Conservation (phyloP, 2,797 vertebrate species). For the Rhabdophis nuchalis region DNA sequence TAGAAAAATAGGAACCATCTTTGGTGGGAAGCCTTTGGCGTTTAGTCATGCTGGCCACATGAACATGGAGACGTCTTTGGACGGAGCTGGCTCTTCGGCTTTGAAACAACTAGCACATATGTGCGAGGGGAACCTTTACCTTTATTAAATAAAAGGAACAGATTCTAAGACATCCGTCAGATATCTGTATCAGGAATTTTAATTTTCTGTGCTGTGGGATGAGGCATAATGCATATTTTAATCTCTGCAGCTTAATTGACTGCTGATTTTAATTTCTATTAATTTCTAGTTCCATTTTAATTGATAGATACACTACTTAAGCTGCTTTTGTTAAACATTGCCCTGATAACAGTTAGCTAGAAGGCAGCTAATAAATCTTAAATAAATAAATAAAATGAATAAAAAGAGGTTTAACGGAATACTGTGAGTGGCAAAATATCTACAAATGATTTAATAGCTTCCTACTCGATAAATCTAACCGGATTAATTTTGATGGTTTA, state of each 20-base stretch:
- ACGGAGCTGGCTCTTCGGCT: too few relatives aligned
- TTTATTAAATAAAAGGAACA: background rate
- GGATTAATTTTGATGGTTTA: slow-evolving; percentile 29
- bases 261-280: background rate
- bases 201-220: background rate
- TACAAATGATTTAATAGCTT: slow-evolving; percentile 25
- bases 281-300: background rate
- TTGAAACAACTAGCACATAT: too few relatives aligned
- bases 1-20: too few relatives aligned
- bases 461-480: slow-evolving; percentile 18
- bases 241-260: background rate
- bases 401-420: slow-evolving; percentile 17
- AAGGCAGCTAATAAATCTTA: background rate
- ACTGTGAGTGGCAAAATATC: background rate
- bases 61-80: too few relatives aligned
- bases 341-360: background rate
- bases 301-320: background rate
- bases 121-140: too few relatives aligned
- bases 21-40: too few relatives aligned
- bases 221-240: background rate
- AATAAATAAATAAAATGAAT: background rate
- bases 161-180: background rate
- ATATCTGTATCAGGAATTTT: background rate
- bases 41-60: too few relatives aligned
- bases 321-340: background rate